phyloP scores from a whole-genome alignment of 2,797 vertebrate genomes.

The Enteromius thamalakanensis region DNA sequence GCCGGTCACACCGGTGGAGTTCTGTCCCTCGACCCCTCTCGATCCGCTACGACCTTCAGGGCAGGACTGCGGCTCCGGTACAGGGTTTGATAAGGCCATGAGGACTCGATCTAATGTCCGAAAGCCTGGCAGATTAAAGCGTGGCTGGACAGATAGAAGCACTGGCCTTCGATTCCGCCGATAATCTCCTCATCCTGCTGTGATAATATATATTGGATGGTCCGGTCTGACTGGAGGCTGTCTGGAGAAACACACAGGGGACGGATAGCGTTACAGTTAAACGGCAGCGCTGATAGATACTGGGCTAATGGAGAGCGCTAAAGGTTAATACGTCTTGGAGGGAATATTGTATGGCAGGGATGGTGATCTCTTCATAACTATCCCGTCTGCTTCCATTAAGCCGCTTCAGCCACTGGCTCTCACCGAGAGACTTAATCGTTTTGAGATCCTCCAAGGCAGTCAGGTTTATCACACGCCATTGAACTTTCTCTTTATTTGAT shows the following conservation, averaged over 20 bases:
- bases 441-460: slow-evolving; percentile 48
- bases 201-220: slow-evolving; percentile 77
- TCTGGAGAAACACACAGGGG: slow-evolving; percentile 72
- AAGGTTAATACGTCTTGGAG: slow-evolving; percentile 77
- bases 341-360: slow-evolving; percentile 77
- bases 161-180: slow-evolving; percentile 65
- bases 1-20: neutral
- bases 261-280: slow-evolving; percentile 81
- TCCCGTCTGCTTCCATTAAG: slow-evolving; percentile 60
- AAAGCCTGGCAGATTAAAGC: slow-evolving; percentile 47
- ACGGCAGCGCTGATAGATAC: slow-evolving; percentile 66
- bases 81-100: slow-evolving; percentile 10
- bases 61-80: slow-evolving; percentile 9
- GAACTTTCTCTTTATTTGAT: slow-evolving; percentile 63
- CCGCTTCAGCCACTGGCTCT: slow-evolving; percentile 51
- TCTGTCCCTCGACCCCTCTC: slow-evolving; percentile 53
- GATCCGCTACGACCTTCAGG: slow-evolving; percentile 59
- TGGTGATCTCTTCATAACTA: slow-evolving; percentile 76
- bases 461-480: slow-evolving; percentile 55
- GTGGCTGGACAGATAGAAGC: slow-evolving; percentile 58
- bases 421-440: slow-evolving; percentile 60
- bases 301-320: slow-evolving; percentile 76
- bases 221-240: slow-evolving; percentile 71
- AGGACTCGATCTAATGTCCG: slow-evolving; percentile 24
- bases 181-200: slow-evolving; percentile 76